Evolutionary conservation across 2,113 vertebrate species (phyloP).

Genomic region (Fulica atra): DNA sequence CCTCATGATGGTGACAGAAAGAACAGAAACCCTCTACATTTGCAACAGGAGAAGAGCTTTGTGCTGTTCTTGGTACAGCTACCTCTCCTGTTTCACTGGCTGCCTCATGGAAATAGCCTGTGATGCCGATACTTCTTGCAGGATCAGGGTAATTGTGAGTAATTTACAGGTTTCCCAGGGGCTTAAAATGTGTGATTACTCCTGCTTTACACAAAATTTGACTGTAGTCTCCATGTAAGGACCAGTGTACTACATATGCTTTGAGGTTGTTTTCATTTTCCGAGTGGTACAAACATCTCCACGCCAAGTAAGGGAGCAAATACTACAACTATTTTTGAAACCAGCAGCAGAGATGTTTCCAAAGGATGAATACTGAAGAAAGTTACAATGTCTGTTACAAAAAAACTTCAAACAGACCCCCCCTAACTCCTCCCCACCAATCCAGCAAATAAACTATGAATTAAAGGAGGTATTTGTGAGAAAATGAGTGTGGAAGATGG

Average conservation of each 20-base stretch:
- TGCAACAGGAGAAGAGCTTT: neutral
- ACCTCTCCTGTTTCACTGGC: constrained; percentile 35
- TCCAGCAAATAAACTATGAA: neutral
- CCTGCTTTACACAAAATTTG: neutral
- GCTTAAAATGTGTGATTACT: constrained; percentile 4
- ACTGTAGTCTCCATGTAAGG: neutral
- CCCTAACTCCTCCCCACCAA: too few relatives aligned
- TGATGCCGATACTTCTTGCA: constrained; percentile 15
- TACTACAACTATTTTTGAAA: neutral
- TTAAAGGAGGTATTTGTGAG: neutral
- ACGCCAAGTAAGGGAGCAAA: neutral
- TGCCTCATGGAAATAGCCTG: neutral
- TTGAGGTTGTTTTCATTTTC: neutral
- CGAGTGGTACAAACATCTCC: neutral
- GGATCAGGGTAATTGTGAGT: constrained; percentile 25
- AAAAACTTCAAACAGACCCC: neutral
- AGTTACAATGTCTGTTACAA: neutral
- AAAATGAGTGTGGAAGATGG: neutral
- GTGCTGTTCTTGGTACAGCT: neutral
- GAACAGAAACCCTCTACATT: constrained; percentile 14
- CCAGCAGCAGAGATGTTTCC: neutral
- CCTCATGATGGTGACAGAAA: neutral
- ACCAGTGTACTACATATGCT: neutral
- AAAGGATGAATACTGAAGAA: neutral
- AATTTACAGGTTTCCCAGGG: constrained; percentile 58